These are phyloP conservation scores for Zoanthus sociatus DNA, from an alignment of 92 coral and sea anemone species.

Conservation along the genomic window DNA sequence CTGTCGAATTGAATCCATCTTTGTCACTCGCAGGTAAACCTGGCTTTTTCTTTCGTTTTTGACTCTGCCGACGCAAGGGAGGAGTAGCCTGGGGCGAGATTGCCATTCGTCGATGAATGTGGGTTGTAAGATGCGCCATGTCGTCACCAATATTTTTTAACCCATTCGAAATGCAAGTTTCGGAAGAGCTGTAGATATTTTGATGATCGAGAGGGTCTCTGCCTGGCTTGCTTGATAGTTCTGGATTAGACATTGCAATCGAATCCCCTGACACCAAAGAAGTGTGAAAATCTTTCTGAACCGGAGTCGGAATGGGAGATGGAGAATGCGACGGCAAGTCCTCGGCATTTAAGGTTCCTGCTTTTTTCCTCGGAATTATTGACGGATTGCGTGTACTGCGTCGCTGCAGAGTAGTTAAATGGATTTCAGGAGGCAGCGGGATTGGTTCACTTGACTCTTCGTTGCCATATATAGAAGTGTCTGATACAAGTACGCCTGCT, in stretches of 20 bases:
- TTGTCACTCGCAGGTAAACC: conserved; percentile 66
- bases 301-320: not conserved
- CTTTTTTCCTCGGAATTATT: conserved; percentile 76
- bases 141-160: conserved; percentile 85
- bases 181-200: not conserved
- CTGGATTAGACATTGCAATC: conserved; percentile 40
- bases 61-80: conserved; percentile 67
- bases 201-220: conserved; percentile 39
- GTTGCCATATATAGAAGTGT: conserved; percentile 79
- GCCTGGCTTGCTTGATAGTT: conserved; percentile 55
- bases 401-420: conserved; percentile 56
- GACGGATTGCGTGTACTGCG: conserved; percentile 87
- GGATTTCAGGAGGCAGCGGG: conserved; percentile 55
- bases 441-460: conserved; percentile 55
- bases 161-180: conserved; percentile 79
- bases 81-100: conserved; percentile 87
- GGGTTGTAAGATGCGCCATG: conserved; percentile 89
- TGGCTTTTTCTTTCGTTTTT: conserved; percentile 64
- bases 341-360: conserved; percentile 53
- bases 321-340: conserved; percentile 29
- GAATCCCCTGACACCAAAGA: conserved; percentile 11
- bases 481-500: conserved; percentile 95
- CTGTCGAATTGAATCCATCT: conserved; percentile 73
- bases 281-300: not conserved
- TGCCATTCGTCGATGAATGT: conserved; percentile 93